A percentile compares a stretch with the other conserved stretches of the same genome.
These are phyloP conservation scores for Papilio aristodemus DNA, from an alignment of 1,140 invertebrate species.

Conservation along the genomic window DNA sequence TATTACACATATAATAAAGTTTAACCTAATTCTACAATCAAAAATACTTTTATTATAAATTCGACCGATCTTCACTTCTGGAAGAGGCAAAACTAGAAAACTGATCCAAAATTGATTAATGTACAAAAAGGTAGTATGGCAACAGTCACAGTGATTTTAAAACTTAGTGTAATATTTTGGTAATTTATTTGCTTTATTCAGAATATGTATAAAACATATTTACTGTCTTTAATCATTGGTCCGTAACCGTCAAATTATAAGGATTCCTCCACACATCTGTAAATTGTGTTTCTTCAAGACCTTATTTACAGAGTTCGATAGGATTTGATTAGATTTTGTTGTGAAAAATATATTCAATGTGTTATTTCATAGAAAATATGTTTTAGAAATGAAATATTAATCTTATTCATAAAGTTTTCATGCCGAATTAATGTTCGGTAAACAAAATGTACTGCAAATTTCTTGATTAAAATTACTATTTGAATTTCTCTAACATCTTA, in stretches of 20 bases:
- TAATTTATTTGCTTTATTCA: slow-evolving; percentile 5
- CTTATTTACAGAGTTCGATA: slow-evolving; percentile 17
- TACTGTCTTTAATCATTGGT: background rate
- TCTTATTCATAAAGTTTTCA: background rate
- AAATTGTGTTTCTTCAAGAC: background rate
- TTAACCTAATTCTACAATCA: no score
- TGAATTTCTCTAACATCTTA: no score
- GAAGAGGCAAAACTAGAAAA: no score
- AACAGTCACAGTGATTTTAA: background rate
- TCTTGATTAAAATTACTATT: no score
- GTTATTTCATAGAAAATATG: background rate
- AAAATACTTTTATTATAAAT: no score
- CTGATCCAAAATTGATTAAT: no score
- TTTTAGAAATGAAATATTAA: background rate
- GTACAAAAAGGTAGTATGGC: no score
- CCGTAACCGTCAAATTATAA: slow-evolving; percentile 1
- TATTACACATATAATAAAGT: no score
- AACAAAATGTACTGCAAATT: no score
- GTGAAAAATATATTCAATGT: background rate
- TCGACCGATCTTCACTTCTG: no score
- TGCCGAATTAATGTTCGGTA: no score
- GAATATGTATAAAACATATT: background rate
- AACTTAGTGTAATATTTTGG: background rate
- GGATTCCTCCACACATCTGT: slow-evolving; percentile 6
- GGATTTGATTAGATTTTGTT: background rate